Conservation (phyloP, 2,797 vertebrate species). For the Gymnocypris eckloni region DNA sequence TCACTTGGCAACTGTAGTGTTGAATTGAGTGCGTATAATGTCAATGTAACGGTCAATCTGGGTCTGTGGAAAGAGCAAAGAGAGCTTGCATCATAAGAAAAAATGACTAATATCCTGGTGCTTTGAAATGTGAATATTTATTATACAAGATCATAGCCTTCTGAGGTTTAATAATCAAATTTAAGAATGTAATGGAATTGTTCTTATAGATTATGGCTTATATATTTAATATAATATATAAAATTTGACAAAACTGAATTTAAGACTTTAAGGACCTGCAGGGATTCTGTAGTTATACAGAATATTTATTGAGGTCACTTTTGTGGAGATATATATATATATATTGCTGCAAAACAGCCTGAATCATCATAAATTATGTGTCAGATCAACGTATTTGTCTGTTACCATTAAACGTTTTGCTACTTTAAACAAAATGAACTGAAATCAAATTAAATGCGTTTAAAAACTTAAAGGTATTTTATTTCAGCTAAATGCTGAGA, state of each 20-base stretch:
- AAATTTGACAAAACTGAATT: background rate
- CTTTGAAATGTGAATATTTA: background rate
- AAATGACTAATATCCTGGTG: background rate
- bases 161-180: background rate
- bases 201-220: background rate
- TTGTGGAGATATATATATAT: background rate
- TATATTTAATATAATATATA: background rate
- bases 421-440: background rate
- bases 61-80: slow-evolving; percentile 72
- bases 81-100: background rate
- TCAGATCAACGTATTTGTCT: background rate
- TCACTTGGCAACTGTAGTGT: slow-evolving; percentile 87
- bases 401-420: background rate
- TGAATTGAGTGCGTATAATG: slow-evolving; percentile 82
- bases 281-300: background rate
- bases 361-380: background rate
- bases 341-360: background rate
- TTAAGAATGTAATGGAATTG: background rate
- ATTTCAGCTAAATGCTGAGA: background rate
- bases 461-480: background rate
- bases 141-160: background rate
- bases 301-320: background rate
- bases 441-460: background rate
- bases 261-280: background rate
- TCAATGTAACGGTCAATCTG: slow-evolving; percentile 92